Base-by-base conservation (phyloP, 2,113 vertebrate genomes). In the Orycteropus afer region DNA sequence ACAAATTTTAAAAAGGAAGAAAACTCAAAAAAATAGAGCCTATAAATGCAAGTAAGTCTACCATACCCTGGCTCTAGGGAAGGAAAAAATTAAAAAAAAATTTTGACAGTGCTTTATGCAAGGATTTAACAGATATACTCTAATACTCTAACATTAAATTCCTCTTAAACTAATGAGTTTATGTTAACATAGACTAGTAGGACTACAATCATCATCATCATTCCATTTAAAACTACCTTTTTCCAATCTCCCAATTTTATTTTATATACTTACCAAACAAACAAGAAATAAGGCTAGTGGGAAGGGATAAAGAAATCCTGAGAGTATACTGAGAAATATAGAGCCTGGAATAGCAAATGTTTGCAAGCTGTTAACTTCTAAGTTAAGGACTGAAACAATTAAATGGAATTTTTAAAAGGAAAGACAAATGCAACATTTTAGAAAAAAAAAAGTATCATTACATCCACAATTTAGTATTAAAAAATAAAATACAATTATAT, bases 301-400 rank as follows among this genome's bases (percentile, higher is more conserved):
- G 94, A 99, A 99, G 57, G 99, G 99, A 96, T 99, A 99, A 93
- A 99, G 99, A 97, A 99, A 99, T n/a, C 99, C 99, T 89, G 99
- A 99, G 94, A 99, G 98, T 97, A 99, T 99, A 98, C 99, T 99
- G 96, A 99, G 99, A 97, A 99, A 99, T 98, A 99, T 99, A 61
- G 99, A 99, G 85, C 99, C 99, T 55, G 99, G 99, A 94, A 99
- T 99, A 55, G 99, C 99, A 99, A 99, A 99, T 0, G 99, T 99
- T 97, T 99, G 99, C 97, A 99, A 99, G 96, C 99, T 99, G 98
- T 96, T 78, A 94, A 65, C 51, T 93, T 93, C 55, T 98, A 77
- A 42, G 97, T 99, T 98, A 99, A 99, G 99, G 98, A 97, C 71
- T 96, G 97, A 89, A 81, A 91, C 88, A 94, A 95, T 57, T 40